Evolutionary conservation across 2,797 vertebrate species (phyloP), one percentile per base, ranked within the genome.

Genomic region (Myotis vivesi): DNA sequence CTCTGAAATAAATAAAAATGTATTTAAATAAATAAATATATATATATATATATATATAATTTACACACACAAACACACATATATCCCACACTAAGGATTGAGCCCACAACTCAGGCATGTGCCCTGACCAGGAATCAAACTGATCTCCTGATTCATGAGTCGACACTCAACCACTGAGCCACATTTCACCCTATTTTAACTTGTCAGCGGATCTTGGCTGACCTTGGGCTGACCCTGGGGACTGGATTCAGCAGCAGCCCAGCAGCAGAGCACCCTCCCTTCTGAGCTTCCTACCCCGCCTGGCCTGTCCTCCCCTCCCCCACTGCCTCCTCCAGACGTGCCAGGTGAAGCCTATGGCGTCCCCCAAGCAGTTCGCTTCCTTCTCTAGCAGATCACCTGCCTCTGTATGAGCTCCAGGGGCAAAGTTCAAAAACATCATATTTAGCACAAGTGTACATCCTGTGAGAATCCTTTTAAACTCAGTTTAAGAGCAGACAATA

Each of bases 221-320:
- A 28, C 41, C 3, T 1, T 20, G 46, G 41, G 17, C 2, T 17
- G 17, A 15, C n/a, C 15, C 33, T 7, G 13, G 20, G 57, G 44
- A 71, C 19, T 0, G 0, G 30, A 7, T 15, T 16, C 1, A 0
- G 41, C 23, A 8, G 16, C 19, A 8, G 25, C 17, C 22, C 19
- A 30, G 64, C 16, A 15, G 19, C 16, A 0, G 0, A 49, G 46
- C 59, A 8, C 15, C 46, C 30, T 55, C 20, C n/a, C 11, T 11
- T 2, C 0, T 0, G 2, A 13, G 13, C 68, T 30, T 13, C 44
- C 38, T 20, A 2, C 51, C 23, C 64, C 4, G 6, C 23, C 73
- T 9, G 22, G 28, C 28, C 44, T 59, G 7, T 16, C 41, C 28
- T 57, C 9, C 68, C 16, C 64, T 5, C 5, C 30, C 25, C 59